Conservation (phyloP, 2,888 invertebrate genomes). For the Parochlus steinenii region DNA sequence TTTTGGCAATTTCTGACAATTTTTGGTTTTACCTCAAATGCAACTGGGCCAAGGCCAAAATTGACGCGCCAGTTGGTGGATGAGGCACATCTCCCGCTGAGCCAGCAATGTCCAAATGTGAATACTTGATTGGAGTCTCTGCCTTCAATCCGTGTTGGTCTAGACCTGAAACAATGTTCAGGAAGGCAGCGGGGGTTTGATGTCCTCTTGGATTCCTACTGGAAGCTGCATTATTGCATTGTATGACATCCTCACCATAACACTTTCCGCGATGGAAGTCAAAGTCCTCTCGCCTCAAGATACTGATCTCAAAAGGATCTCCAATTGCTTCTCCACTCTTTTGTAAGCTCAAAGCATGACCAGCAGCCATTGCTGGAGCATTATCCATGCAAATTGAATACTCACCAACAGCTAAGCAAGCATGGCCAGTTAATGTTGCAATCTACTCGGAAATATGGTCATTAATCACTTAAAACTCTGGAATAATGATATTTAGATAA, state of each 20-base stretch:
- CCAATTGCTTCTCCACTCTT: slow-evolving; percentile 24
- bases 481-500: slow-evolving; percentile 80
- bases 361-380: slow-evolving; percentile 44
- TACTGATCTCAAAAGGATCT: slow-evolving; percentile 71
- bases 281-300: slow-evolving; percentile 58
- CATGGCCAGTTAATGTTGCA: no score
- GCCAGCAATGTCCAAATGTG: slow-evolving; percentile 68
- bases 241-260: slow-evolving; percentile 74
- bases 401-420: slow-evolving; percentile 44
- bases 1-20: no score
- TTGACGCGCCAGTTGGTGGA: slow-evolving; percentile 56
- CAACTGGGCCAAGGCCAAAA: slow-evolving; percentile 46
- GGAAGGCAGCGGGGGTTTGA: slow-evolving; percentile 42
- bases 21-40: slow-evolving; percentile 21
- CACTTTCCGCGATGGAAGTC: slow-evolving; percentile 44
- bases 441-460: no score
- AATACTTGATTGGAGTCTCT: slow-evolving; percentile 51
- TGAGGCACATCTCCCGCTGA: slow-evolving; percentile 55
- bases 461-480: no score
- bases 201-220: slow-evolving; percentile 60
- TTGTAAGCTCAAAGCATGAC: slow-evolving; percentile 29
- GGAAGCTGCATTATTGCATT: slow-evolving; percentile 54
- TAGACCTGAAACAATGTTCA: slow-evolving; percentile 67
- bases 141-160: slow-evolving; percentile 56
- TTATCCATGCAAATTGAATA: slow-evolving; percentile 67